These are phyloP conservation scores for Apis laboriosa DNA, from an alignment of 1,140 invertebrate genomes.

Conservation along the genomic window DNA sequence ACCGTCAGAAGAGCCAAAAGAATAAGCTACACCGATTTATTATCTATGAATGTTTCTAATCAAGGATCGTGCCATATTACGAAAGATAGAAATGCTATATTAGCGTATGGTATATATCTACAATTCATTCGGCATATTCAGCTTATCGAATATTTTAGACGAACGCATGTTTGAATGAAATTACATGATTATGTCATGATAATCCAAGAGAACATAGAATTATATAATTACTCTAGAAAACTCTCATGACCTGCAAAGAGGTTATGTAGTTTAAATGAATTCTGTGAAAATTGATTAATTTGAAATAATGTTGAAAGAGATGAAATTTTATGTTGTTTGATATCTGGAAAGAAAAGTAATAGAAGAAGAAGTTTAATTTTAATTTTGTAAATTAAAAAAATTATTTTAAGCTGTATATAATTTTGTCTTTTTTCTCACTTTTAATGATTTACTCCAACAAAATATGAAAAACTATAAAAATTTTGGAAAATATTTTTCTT, in stretches of 20 bases:
- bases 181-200: slow-evolving; percentile 31
- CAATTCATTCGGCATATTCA: slow-evolving; percentile 24
- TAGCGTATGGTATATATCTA: slow-evolving; percentile 32
- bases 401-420: neutral
- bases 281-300: neutral
- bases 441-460: neutral
- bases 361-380: neutral
- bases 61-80: slow-evolving; percentile 25
- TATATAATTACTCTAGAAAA: too few relatives aligned
- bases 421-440: neutral
- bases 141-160: slow-evolving; percentile 23
- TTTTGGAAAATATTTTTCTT: neutral
- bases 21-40: slow-evolving; percentile 10
- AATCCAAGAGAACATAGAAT: neutral
- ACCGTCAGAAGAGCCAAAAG: slow-evolving; percentile 18
- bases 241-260: neutral
- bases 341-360: neutral
- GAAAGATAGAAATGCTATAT: slow-evolving; percentile 24
- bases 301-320: neutral
- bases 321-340: neutral
- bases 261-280: neutral
- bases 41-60: slow-evolving; percentile 28
- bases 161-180: neutral
- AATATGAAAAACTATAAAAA: neutral
- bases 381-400: neutral